phyloP scores from a whole-genome alignment of 1,140 invertebrate genomes.

The Euschistus heros region DNA sequence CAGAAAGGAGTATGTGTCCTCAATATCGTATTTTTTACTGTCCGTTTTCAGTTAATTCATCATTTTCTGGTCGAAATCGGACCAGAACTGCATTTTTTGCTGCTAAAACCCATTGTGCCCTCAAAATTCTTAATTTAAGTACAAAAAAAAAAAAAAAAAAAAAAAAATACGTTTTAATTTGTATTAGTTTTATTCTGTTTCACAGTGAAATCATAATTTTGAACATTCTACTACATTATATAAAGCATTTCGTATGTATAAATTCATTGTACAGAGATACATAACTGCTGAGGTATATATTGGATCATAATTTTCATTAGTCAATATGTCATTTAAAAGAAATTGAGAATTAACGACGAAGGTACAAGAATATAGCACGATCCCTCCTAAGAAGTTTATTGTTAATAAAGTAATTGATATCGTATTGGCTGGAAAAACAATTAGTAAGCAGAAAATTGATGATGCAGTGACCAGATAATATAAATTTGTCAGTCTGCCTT shows the following conservation, averaged over 20 bases:
- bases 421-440: not conserved
- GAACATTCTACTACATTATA: not conserved
- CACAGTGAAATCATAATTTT: too few species aligned
- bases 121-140: too few species aligned
- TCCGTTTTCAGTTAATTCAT: too few species aligned
- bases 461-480: not conserved
- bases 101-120: too few species aligned
- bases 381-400: not conserved
- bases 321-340: not conserved
- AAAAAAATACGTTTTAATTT: too few species aligned
- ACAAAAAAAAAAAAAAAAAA: too few species aligned
- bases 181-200: too few species aligned
- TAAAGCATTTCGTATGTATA: slow-evolving; percentile 6
- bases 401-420: not conserved
- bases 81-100: too few species aligned
- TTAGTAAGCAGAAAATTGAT: not conserved
- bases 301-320: slow-evolving; percentile 5
- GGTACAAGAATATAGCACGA: slow-evolving; percentile 1
- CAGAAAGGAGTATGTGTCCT: too few species aligned
- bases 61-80: too few species aligned
- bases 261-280: not conserved
- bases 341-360: slow-evolving; percentile 8
- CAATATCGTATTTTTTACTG: too few species aligned
- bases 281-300: not conserved
- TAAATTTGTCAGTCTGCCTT: not conserved